These are phyloP conservation scores for Rhorus exstirpatorius DNA, from an alignment of 2,888 invertebrate species.

Conservation along the genomic window DNA sequence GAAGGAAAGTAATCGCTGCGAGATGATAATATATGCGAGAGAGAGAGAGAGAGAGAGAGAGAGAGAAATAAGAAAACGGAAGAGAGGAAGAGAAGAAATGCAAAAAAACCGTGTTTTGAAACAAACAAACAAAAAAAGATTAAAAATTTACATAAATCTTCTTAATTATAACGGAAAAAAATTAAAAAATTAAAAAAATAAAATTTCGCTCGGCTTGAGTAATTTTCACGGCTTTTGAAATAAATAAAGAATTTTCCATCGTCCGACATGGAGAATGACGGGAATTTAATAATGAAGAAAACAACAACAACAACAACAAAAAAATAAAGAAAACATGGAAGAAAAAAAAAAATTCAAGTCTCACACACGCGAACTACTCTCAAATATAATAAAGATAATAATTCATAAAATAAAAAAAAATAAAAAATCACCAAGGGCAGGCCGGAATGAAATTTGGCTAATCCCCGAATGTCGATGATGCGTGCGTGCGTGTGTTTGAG, in stretches of 20 bases:
- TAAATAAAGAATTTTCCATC: conserved; percentile 52
- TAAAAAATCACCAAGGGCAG: conserved; percentile 51
- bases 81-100: conserved; percentile 43
- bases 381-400: conserved; percentile 68
- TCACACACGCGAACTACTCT: conserved; percentile 70
- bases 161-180: conserved; percentile 61
- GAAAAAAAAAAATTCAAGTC: conserved; percentile 16
- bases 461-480: conserved; percentile 48
- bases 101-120: conserved; percentile 12
- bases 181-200: conserved; percentile 51
- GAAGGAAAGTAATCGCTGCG: conserved; percentile 8
- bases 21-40: neutral
- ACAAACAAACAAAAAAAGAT: conserved; percentile 30
- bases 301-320: conserved; percentile 52
- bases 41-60: conserved; percentile 40
- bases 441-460: conserved; percentile 45
- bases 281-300: conserved; percentile 67
- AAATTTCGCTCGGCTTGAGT: conserved; percentile 69
- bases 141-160: conserved; percentile 47
- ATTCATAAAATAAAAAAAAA: conserved; percentile 68
- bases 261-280: conserved; percentile 61
- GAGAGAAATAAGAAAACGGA: conserved; percentile 35
- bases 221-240: conserved; percentile 71
- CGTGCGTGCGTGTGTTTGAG: conserved; percentile 45
- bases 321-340: conserved; percentile 30